Conservation (phyloP, 2,888 invertebrate species). For the Eulithis testata region DNA sequence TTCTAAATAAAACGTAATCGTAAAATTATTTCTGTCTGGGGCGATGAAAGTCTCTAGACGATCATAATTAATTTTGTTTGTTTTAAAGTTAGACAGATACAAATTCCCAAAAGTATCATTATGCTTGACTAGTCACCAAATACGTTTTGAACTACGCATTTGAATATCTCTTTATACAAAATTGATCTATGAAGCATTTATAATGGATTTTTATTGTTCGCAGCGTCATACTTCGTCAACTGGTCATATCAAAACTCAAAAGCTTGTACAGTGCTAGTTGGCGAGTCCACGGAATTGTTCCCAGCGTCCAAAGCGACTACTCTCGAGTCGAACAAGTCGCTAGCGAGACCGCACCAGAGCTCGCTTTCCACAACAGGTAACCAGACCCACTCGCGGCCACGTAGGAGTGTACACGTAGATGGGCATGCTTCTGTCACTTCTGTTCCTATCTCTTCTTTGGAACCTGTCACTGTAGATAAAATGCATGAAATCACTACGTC, state of each 20-base stretch:
- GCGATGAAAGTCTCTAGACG: constrained; percentile 32
- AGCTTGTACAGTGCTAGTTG: constrained; percentile 93
- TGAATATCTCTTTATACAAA: constrained; percentile 22
- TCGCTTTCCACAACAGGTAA: constrained; percentile 84
- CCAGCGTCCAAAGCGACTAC: constrained; percentile 89
- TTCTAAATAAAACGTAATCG: constrained; percentile 28
- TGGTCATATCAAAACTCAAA: constrained; percentile 94
- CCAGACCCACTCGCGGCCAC: constrained; percentile 85
- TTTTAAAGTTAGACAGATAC: constrained; percentile 37
- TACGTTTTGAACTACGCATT: constrained; percentile 25
- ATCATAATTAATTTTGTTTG: constrained; percentile 41
- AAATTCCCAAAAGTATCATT: constrained; percentile 38
- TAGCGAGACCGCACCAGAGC: constrained; percentile 87
- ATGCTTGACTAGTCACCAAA: constrained; percentile 29
- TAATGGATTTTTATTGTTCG: constrained; percentile 47
- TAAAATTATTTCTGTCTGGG: constrained; percentile 32
- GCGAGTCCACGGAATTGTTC: constrained; percentile 89
- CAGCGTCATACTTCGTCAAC: constrained; percentile 93
- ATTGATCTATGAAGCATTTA: background rate
- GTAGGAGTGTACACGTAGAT: constrained; percentile 88
- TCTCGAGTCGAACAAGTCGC: constrained; percentile 89
- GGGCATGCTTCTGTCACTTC: constrained; percentile 83
- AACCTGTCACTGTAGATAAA: constrained; percentile 74
- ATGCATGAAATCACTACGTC: constrained; percentile 80
- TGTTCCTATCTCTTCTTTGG: constrained; percentile 69